phyloP scores from a whole-genome alignment of 2,797 vertebrate genomes.

The Spinus olivaceus region DNA sequence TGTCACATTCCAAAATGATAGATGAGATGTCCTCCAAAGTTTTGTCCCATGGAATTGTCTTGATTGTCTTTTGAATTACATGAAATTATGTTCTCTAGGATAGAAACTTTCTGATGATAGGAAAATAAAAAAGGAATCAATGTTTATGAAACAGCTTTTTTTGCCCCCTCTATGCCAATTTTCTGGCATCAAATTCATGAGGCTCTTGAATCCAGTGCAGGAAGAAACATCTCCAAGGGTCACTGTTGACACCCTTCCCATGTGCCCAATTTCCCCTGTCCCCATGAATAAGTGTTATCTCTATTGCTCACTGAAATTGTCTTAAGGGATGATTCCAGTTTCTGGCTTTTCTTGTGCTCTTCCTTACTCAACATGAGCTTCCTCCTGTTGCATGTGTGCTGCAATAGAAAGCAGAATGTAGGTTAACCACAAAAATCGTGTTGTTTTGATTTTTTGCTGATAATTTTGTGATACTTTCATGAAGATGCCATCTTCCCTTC shows the following conservation, averaged over 20 bases:
- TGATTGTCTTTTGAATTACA: not conserved
- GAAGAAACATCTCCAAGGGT: not conserved
- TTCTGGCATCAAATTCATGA: not conserved
- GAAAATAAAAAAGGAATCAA: fast-evolving
- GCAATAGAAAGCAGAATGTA: not conserved
- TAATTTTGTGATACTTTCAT: not conserved
- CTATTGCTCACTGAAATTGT: not conserved
- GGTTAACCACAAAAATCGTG: not conserved
- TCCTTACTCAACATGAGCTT: not conserved
- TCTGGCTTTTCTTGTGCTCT: not conserved
- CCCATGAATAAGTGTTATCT: not conserved
- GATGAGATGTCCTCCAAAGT: not conserved
- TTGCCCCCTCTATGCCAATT: not conserved
- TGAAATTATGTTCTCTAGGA: not conserved
- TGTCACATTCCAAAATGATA: not conserved
- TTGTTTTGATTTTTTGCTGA: not conserved
- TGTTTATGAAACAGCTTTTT: not conserved
- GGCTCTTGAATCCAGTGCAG: not conserved
- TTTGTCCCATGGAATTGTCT: not conserved
- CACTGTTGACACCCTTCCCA: not conserved
- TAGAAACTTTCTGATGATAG: not conserved
- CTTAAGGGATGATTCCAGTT: not conserved
- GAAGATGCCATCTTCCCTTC: not conserved
- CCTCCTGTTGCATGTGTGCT: not conserved
- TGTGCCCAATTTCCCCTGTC: fast-evolving